These are phyloP conservation scores for Phocoena sinus DNA, from an alignment of 2,113 vertebrate genomes.

Conservation along the genomic window DNA sequence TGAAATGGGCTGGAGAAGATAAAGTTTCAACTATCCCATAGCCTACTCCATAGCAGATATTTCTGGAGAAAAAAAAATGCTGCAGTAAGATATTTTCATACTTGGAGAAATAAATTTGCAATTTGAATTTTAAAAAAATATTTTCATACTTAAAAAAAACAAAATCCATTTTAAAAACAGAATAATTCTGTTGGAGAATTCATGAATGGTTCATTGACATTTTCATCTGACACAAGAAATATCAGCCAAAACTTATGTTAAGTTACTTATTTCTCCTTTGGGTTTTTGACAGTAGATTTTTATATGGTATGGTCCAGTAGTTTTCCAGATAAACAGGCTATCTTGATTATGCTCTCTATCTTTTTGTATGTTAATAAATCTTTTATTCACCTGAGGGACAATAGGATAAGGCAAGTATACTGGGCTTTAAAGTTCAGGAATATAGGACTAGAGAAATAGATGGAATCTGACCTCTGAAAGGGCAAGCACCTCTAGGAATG, in stretches of 20 bases:
- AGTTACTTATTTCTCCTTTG: not conserved
- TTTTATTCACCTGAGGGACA: not conserved
- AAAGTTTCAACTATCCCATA: not conserved
- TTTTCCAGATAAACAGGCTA: not conserved
- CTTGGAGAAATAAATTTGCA: not conserved
- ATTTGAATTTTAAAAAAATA: not conserved
- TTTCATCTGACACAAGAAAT: not conserved
- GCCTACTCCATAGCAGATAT: not conserved
- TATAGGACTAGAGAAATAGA: not conserved
- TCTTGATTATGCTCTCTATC: not conserved
- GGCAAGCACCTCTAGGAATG: not conserved
- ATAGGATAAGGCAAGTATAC: not conserved
- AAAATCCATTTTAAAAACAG: slow-evolving; percentile 22
- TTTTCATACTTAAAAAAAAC: not conserved
- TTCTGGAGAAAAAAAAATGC: not conserved
- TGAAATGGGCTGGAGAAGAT: not conserved
- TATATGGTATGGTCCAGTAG: not conserved
- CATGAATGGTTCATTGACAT: not conserved
- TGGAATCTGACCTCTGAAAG: not conserved
- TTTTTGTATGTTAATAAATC: not conserved
- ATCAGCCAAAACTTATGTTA: not conserved
- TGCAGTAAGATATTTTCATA: not conserved
- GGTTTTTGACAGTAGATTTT: not conserved
- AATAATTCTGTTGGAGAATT: slow-evolving; percentile 4
- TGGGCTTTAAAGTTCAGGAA: not conserved